phyloP scores from a whole-genome alignment of 2,113 vertebrate genomes.

The Theristicus caerulescens region DNA sequence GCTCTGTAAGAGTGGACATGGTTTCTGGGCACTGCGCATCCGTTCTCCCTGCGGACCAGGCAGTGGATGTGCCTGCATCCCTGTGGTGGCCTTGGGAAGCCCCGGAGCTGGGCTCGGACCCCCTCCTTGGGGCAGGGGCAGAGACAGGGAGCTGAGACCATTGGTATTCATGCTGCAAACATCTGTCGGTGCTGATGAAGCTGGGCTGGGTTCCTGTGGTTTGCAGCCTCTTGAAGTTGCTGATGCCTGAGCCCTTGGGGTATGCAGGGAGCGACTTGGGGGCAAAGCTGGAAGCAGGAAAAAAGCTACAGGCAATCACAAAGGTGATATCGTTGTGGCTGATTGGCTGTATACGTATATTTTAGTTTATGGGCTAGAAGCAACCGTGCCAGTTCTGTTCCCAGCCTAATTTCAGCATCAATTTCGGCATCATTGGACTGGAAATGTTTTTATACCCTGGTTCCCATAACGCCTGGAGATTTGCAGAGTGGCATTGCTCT shows the following conservation, averaged over 20 bases:
- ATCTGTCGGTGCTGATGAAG: not conserved
- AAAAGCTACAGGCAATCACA: not conserved
- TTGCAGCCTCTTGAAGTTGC: not conserved
- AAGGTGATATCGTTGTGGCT: not conserved
- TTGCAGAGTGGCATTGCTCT: not conserved
- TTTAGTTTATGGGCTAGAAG: not conserved
- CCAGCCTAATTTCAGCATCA: slow-evolving; percentile 43
- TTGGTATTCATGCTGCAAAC: not conserved
- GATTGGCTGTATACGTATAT: rapidly evolving
- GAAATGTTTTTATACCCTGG: slow-evolving; percentile 9
- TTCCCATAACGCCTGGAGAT: not conserved
- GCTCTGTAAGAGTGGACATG: rapidly evolving
- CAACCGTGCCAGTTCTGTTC: not conserved
- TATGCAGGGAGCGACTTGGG: not conserved
- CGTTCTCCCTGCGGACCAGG: not conserved
- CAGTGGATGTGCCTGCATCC: not conserved
- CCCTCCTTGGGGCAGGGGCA: too few species aligned
- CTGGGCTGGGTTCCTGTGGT: not conserved
- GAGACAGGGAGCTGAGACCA: not conserved
- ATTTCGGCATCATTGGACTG: not conserved
- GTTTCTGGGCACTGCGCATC: not conserved
- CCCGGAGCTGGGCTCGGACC: not conserved
- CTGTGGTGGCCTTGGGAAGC: not conserved
- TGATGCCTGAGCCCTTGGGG: not conserved
- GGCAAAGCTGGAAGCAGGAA: not conserved